A percentile compares a stretch with the other conserved stretches of the same genome.
These are phyloP conservation scores for Coreoperca whiteheadi DNA, from an alignment of 2,113 vertebrate species.

Conservation along the genomic window DNA sequence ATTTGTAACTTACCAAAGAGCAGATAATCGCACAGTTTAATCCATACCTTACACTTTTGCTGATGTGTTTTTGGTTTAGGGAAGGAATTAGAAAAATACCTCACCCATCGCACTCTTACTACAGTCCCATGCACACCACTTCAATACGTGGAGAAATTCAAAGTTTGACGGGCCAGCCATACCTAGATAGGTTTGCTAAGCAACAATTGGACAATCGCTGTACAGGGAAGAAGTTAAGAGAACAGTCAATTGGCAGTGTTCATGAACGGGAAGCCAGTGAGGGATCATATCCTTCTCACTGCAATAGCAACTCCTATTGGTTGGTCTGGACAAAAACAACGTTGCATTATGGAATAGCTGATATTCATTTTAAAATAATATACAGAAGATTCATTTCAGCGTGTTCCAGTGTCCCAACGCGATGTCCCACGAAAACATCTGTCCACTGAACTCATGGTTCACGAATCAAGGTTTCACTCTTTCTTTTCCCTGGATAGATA, in stretches of 20 bases:
- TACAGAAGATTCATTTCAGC: not conserved
- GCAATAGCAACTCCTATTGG: not conserved
- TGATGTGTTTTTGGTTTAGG: no score
- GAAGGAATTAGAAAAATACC: no score
- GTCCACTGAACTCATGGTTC: constrained; percentile 42
- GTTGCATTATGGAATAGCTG: not conserved
- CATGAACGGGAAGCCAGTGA: not conserved
- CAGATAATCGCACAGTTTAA: no score
- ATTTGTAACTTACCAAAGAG: no score
- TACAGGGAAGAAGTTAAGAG: not conserved
- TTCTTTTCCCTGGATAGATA: constrained; percentile 32
- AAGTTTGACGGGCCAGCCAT: no score
- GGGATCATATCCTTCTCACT: not conserved
- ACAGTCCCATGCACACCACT: no score
- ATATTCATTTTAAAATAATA: not conserved
- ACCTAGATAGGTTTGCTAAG: not conserved
- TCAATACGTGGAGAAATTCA: no score
- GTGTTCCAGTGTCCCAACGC: constrained; percentile 13
- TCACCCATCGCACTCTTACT: no score
- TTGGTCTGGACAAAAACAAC: not conserved
- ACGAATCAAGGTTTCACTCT: constrained; percentile 55
- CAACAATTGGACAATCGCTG: not conserved
- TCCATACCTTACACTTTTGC: no score
- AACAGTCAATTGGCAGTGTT: not conserved
- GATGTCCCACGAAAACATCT: constrained; percentile 38